Evolutionary conservation across 2,888 invertebrate genomes (phyloP).

Genomic region (Zelleria hepariella): DNA sequence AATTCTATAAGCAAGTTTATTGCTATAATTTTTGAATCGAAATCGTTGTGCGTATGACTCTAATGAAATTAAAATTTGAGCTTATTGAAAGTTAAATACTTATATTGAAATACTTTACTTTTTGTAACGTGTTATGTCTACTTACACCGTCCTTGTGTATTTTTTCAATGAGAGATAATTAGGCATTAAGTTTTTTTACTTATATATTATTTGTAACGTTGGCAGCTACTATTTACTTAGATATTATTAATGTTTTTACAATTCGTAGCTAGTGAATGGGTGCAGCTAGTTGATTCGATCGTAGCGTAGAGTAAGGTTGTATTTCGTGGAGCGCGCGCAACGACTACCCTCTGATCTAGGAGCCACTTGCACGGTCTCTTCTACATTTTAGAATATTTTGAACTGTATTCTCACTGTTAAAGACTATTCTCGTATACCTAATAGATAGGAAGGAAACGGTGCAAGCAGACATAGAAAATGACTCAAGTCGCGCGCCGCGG

Average conservation of each 20-base stretch:
- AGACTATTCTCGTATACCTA: too few relatives aligned
- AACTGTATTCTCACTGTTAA: too few relatives aligned
- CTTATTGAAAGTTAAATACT: too few relatives aligned
- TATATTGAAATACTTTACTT: constrained; percentile 51
- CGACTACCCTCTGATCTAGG: too few relatives aligned
- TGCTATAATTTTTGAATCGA: constrained; percentile 52
- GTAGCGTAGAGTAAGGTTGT: neutral
- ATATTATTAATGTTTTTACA: constrained; percentile 27
- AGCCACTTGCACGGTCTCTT: too few relatives aligned
- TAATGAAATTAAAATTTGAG: too few relatives aligned
- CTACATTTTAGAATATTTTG: too few relatives aligned
- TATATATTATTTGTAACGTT: constrained; percentile 49
- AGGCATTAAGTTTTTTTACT: constrained; percentile 35
- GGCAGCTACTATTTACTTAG: constrained; percentile 45
- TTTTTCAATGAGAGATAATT: constrained; percentile 60
- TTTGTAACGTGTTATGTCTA: constrained; percentile 58
- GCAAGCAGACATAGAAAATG: too few relatives aligned
- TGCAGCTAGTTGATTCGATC: constrained; percentile 40
- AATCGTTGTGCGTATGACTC: constrained; percentile 29
- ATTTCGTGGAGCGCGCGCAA: too few relatives aligned
- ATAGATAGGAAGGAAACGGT: too few relatives aligned
- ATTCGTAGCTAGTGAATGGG: constrained; percentile 33
- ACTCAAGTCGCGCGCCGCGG: neutral
- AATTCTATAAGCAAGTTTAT: constrained; percentile 27
- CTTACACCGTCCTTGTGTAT: constrained; percentile 71